Evolutionary conservation across 1,140 invertebrate species (phyloP).

Genomic region (Drosophila yakuba): DNA sequence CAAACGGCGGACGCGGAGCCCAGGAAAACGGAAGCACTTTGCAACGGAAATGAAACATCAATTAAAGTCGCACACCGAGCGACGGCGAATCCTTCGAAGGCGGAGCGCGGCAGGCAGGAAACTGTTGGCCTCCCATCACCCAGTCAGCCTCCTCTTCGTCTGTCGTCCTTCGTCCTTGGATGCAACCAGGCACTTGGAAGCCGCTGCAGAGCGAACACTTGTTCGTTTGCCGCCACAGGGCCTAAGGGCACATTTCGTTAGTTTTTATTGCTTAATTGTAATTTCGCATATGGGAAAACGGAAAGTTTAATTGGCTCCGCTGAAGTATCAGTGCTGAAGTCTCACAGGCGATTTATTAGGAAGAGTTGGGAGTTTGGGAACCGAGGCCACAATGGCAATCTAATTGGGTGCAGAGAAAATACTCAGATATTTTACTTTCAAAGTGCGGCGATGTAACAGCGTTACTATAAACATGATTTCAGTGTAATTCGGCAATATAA

Average conservation of each 20-base stretch:
- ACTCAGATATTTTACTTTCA: background rate
- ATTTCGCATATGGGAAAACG: slow-evolving; percentile 41
- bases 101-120: slow-evolving; percentile 11
- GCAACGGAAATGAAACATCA: slow-evolving; percentile 84
- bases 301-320: slow-evolving; percentile 50
- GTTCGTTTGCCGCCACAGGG: slow-evolving; percentile 34
- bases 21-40: slow-evolving; percentile 82
- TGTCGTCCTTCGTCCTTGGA: slow-evolving; percentile 1
- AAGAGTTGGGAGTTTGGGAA: background rate
- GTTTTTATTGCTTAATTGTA: slow-evolving; percentile 69
- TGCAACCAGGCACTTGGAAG: slow-evolving; percentile 10
- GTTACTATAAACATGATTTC: no score
- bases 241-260: slow-evolving; percentile 51
- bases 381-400: slow-evolving; percentile 7
- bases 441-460: background rate
- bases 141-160: slow-evolving; percentile 20
- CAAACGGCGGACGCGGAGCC: slow-evolving; percentile 65
- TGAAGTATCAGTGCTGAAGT: slow-evolving; percentile 11
- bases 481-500: no score
- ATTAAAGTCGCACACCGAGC: slow-evolving; percentile 73
- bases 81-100: slow-evolving; percentile 7
- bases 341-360: slow-evolving; percentile 21
- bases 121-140: slow-evolving; percentile 4
- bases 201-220: slow-evolving; percentile 4
- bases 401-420: slow-evolving; percentile 16